phyloP scores from a whole-genome alignment of 2,113 vertebrate genomes.

The Cephalopholis sonnerati region DNA sequence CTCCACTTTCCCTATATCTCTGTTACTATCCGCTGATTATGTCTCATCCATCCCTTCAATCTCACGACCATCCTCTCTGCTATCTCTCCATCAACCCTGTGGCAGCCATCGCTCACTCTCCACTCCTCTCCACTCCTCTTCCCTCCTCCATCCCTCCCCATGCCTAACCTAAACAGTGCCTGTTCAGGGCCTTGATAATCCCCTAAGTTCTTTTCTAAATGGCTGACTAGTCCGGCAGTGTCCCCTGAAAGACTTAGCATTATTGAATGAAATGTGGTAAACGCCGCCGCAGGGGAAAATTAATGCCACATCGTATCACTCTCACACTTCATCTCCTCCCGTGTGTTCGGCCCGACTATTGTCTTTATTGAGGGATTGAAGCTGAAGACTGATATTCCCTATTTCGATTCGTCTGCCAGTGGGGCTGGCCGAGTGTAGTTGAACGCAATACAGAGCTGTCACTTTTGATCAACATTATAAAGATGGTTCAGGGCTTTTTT shows the following conservation, averaged over 20 bases:
- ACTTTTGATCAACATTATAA: conserved; percentile 80
- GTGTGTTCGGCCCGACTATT: conserved; percentile 40
- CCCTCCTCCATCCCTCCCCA: conserved; percentile 11
- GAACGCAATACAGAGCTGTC: conserved; percentile 78
- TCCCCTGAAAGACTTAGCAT: conserved; percentile 73
- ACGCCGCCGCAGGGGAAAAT: conserved; percentile 68
- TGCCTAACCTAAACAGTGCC: conserved; percentile 29
- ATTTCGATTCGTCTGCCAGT: conserved; percentile 52
- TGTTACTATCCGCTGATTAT: conserved; percentile 48
- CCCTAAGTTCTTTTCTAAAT: conserved; percentile 54
- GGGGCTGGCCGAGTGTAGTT: conserved; percentile 51
- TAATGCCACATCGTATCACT: conserved; percentile 72
- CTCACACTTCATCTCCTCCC: conserved; percentile 70
- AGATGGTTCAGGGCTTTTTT: conserved; percentile 50
- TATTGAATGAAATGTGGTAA: conserved; percentile 79
- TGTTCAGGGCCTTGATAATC: conserved; percentile 64
- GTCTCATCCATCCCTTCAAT: conserved; percentile 55
- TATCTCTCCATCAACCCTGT: conserved; percentile 57
- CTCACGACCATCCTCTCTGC: conserved; percentile 35
- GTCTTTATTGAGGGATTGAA: conserved; percentile 76
- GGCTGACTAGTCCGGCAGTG: conserved; percentile 50
- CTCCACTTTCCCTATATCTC: conserved; percentile 42
- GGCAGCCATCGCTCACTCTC: conserved; percentile 20
- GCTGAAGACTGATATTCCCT: conserved; percentile 72
- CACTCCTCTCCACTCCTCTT: conserved; percentile 3